Conservation (phyloP, 1,140 invertebrate species). For the Atta cephalotes region DNA sequence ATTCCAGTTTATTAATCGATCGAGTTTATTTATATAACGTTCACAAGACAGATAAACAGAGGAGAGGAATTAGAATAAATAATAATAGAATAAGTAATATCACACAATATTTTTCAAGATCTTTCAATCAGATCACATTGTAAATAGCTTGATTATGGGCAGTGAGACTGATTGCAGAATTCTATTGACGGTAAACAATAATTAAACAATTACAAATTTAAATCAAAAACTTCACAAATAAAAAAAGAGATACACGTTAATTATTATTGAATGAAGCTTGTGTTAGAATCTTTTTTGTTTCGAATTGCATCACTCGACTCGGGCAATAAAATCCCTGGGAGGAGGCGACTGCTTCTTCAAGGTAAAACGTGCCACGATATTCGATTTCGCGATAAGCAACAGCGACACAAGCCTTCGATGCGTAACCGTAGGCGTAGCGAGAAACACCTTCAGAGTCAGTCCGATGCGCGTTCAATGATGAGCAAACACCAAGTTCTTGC, state of each 20-base stretch:
- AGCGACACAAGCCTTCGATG: constrained; percentile 46
- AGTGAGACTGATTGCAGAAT: not conserved
- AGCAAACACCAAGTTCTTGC: constrained; percentile 44
- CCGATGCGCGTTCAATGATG: constrained; percentile 51
- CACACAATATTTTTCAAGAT: not conserved
- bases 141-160: not conserved
- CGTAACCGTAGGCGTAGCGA: constrained; percentile 61
- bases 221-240: not conserved
- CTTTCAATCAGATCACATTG: not conserved
- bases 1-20: constrained; percentile 26
- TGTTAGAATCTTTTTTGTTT: constrained; percentile 55
- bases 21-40: not conserved
- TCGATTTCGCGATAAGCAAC: constrained; percentile 61
- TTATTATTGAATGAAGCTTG: constrained; percentile 2
- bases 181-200: not conserved
- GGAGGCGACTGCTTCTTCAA: constrained; percentile 49
- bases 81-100: constrained; percentile 4
- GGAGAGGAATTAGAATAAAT: not conserved
- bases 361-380: constrained; percentile 59
- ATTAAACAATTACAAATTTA: constrained; percentile 1
- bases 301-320: constrained; percentile 40
- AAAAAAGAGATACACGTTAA: not conserved
- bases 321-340: constrained; percentile 50
- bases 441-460: constrained; percentile 46
- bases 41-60: not conserved